phyloP scores from a whole-genome alignment of 1,140 invertebrate species.

The Wiebesia pumilae region DNA sequence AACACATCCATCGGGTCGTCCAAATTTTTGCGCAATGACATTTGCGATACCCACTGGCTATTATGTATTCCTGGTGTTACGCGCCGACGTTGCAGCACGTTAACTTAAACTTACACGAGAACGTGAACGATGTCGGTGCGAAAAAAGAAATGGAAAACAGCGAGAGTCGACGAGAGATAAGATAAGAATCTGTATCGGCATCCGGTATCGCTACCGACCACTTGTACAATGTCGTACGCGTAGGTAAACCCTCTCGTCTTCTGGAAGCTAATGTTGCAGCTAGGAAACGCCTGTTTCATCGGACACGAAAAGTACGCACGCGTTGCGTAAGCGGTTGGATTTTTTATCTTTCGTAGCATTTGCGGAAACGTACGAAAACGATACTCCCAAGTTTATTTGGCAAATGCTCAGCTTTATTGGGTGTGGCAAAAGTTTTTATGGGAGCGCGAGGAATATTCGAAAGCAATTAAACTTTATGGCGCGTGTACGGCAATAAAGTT shows the following conservation, averaged over 20 bases:
- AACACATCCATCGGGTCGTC: not conserved
- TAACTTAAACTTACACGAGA: not conserved
- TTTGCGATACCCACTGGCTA: not conserved
- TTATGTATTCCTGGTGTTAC: not conserved
- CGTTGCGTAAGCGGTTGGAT: not conserved
- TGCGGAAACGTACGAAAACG: not conserved
- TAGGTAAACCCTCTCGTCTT: not conserved
- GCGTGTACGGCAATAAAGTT: not conserved
- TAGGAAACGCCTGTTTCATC: not conserved
- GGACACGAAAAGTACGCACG: not conserved
- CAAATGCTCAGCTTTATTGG: not conserved
- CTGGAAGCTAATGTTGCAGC: too few species aligned
- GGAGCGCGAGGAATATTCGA: not conserved
- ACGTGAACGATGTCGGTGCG: not conserved
- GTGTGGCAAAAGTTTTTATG: slow-evolving; percentile 1
- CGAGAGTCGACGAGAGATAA: not conserved
- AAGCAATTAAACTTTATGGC: slow-evolving; percentile 24
- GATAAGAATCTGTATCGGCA: slow-evolving; percentile 7
- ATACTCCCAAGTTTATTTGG: not conserved
- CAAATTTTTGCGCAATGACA: not conserved
- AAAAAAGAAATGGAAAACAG: not conserved
- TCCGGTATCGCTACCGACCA: not conserved
- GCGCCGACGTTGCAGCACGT: not conserved
- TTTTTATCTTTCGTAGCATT: not conserved
- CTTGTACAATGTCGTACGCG: not conserved